A percentile compares a stretch with the other conserved stretches of the same genome.
Evolutionary conservation across 2,888 invertebrate genomes (phyloP).

Genomic region (Formica aserva): DNA sequence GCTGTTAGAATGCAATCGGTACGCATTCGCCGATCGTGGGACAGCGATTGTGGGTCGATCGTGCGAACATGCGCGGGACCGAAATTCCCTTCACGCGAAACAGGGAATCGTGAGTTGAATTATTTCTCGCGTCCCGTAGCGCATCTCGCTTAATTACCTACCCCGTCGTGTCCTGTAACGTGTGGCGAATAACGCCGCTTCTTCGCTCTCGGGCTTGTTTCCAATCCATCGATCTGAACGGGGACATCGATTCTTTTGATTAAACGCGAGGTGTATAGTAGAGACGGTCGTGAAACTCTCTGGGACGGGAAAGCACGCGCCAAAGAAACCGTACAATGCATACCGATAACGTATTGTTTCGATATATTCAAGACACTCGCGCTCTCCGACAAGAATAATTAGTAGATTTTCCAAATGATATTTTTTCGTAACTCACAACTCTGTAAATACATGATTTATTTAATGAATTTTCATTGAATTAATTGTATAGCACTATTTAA

Average conservation of each 20-base stretch:
- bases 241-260: not conserved
- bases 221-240: not conserved
- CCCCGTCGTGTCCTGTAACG: conserved; percentile 26
- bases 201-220: not conserved
- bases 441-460: not conserved
- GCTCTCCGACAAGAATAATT: not conserved
- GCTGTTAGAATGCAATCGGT: conserved; percentile 57
- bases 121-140: conserved; percentile 23
- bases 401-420: not conserved
- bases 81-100: conserved; percentile 56
- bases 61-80: conserved; percentile 3
- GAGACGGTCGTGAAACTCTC: not conserved
- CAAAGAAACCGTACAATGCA: not conserved
- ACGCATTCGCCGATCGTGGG: conserved; percentile 59
- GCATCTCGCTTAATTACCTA: conserved; percentile 54
- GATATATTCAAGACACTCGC: not conserved
- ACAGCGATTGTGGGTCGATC: not conserved
- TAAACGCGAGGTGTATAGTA: conserved; percentile 1
- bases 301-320: not conserved
- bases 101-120: conserved; percentile 58
- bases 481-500: conserved; percentile 3
- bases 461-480: not conserved
- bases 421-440: not conserved
- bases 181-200: conserved; percentile 37
- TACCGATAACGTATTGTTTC: not conserved